Base-by-base conservation (phyloP, 2,113 vertebrate genomes). In the Phalacrocorax brasilianus region DNA sequence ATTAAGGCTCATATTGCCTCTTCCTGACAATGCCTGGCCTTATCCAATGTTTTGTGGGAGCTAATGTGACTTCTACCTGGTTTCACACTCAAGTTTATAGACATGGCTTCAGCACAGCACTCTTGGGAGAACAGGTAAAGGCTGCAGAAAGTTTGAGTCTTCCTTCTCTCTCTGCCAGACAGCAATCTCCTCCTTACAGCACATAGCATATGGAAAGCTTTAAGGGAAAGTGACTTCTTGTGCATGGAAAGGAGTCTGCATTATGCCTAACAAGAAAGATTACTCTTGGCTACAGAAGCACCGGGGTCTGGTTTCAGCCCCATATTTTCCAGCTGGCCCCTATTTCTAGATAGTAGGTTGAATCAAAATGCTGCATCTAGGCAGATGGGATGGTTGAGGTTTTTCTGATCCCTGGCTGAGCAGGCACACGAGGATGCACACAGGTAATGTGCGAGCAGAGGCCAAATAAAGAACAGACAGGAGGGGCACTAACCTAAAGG, bases 381-480 rank as follows among this genome's bases (percentile, higher is more conserved):
- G 68, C 91, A 91, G 83, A 87, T 38, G 65, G 83, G 35, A 32
- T 61, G 58, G 66, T 38, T 67, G 77, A 91, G 58, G 55, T 59
- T 79, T 85, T 85, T 61, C 83, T 91, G 91, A 42, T 62, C 86
- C 70, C 88, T 58, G 53, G 53, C 66, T 79, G 88, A 53, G 84
- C 66, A 92, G 56, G 53, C 35, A 82, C 88, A 72, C 1, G 8
- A 89, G 83, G 76, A 68, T 72, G 63, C 49, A 65, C 2, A 0
- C 76, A 93, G 94, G 79, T 86, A 76, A 52, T 52, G 42, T 3
- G 0, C 84, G 90, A 90, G 83, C 14, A 5, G 79, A 88, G 76
- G 86, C 92, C 95, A 82, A 91, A 94, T 65, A 94, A 91, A 92
- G 94, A 91, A 87, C 47, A 78, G 45, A 96, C 78, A 94, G 78